These are phyloP conservation scores for Portunus trituberculatus DNA, from an alignment of 1,140 invertebrate species.

Conservation along the genomic window DNA sequence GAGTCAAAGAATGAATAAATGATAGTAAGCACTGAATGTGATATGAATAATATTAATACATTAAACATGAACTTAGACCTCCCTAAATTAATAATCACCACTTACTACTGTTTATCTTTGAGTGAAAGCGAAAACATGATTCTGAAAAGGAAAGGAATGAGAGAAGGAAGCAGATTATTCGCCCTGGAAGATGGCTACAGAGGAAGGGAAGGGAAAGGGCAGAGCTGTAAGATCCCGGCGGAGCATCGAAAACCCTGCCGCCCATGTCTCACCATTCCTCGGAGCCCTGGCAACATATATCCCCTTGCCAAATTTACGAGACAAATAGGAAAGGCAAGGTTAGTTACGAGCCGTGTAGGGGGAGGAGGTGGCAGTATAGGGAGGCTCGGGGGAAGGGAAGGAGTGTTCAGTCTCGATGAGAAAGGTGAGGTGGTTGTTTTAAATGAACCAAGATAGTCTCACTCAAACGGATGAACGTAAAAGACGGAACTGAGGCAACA, in stretches of 20 bases:
- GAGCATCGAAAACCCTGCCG: neutral
- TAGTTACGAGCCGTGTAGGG: neutral
- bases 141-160: neutral
- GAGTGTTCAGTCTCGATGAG: neutral
- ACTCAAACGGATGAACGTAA: neutral
- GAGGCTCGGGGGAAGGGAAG: neutral
- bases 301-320: constrained; percentile 10
- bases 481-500: no score
- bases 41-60: neutral
- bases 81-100: neutral
- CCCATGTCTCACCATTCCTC: constrained; percentile 1
- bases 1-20: neutral
- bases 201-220: neutral
- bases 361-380: neutral
- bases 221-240: neutral
- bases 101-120: neutral
- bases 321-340: constrained; percentile 21
- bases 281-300: constrained; percentile 1
- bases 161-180: neutral
- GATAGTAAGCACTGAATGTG: neutral
- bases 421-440: neutral
- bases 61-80: neutral
- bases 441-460: neutral
- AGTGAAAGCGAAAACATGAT: neutral
- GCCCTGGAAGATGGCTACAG: neutral